Evolutionary conservation across 2,113 vertebrate species (phyloP).

Genomic region (Scortum barcoo): DNA sequence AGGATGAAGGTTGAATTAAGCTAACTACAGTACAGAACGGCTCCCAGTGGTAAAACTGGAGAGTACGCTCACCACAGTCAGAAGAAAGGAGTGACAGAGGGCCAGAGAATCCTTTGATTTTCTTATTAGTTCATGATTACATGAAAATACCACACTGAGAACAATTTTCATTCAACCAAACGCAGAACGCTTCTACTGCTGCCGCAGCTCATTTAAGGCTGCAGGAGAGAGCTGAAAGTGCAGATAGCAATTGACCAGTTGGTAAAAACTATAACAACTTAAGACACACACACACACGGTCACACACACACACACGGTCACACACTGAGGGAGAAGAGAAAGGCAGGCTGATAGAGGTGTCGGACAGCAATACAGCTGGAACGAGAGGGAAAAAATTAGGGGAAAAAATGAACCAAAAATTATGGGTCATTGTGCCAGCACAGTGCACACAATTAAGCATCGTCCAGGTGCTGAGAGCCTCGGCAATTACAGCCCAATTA

Average conservation of each 20-base stretch:
- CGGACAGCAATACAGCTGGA: conserved; percentile 67
- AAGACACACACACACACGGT: not conserved
- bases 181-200: not conserved
- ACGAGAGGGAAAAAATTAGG: conserved; percentile 68
- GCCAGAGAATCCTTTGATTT: not conserved
- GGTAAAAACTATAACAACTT: conserved; percentile 49
- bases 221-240: conserved; percentile 3
- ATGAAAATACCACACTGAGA: not conserved
- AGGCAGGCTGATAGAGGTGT: conserved; percentile 64
- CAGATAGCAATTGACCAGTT: conserved; percentile 28
- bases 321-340: conserved; percentile 26
- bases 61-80: no score
- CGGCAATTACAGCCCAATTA: conserved; percentile 88
- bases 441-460: conserved; percentile 89
- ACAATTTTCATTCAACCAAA: not conserved
- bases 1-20: conserved; percentile 3
- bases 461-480: conserved; percentile 86
- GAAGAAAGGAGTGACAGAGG: not conserved
- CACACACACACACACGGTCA: not conserved
- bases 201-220: not conserved
- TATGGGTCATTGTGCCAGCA: conserved; percentile 87
- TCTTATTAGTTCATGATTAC: not conserved
- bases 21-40: not conserved
- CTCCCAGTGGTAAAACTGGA: not conserved
- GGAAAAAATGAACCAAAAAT: conserved; percentile 85